Conservation (phyloP, 2,888 invertebrate genomes). For the Limnephilus marmoratus region DNA sequence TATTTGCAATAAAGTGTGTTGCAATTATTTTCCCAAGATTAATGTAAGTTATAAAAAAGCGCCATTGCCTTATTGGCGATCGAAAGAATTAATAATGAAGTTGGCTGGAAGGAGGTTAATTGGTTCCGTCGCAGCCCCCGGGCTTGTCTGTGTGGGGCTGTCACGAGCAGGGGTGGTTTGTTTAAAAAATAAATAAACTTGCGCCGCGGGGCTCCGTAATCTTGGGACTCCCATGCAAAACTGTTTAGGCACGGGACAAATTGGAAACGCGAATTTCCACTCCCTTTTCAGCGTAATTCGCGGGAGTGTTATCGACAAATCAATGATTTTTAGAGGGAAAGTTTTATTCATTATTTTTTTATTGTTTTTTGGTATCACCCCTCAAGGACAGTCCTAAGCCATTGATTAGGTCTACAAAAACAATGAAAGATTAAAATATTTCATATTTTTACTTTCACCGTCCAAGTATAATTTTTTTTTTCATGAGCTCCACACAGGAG, state of each 20-base stretch:
- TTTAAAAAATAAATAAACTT: constrained; percentile 60
- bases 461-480: too few relatives aligned
- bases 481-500: too few relatives aligned
- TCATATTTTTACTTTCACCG: too few relatives aligned
- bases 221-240: constrained; percentile 47
- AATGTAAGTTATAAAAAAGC: neutral
- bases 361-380: neutral
- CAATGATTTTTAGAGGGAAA: constrained; percentile 17
- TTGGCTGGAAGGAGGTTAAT: constrained; percentile 62
- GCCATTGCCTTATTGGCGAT: constrained; percentile 48
- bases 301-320: constrained; percentile 54
- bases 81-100: constrained; percentile 63
- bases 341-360: constrained; percentile 3
- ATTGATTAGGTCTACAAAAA: neutral
- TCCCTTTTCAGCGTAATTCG: constrained; percentile 38
- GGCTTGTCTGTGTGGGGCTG: constrained; percentile 62
- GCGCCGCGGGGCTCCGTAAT: constrained; percentile 51
- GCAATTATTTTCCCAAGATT: neutral
- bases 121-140: constrained; percentile 60
- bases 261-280: constrained; percentile 43
- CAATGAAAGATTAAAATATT: neutral
- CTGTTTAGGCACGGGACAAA: constrained; percentile 36
- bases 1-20: too few relatives aligned
- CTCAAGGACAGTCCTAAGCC: neutral
- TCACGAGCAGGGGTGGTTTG: constrained; percentile 62